Evolutionary conservation across 2,113 vertebrate genomes (phyloP).

Genomic region (Tenebrosternarchus preto): DNA sequence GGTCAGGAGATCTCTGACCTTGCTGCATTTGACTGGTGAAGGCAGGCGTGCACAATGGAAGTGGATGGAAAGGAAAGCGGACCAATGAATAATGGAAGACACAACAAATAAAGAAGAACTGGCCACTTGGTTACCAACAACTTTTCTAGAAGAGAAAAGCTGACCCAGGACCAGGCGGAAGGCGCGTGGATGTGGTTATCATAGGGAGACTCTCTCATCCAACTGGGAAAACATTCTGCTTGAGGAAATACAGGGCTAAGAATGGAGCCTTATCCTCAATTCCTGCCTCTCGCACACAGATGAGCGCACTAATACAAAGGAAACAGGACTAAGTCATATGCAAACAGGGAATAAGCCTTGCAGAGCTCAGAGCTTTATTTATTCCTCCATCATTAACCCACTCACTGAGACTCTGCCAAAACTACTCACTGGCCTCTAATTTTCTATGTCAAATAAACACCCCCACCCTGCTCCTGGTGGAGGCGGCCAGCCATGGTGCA

Average conservation of each 20-base stretch:
- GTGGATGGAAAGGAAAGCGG: too few relatives aligned
- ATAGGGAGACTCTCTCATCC: background rate
- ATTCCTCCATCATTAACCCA: conserved; percentile 1
- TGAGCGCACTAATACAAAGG: conserved; percentile 15
- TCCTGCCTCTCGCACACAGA: conserved; percentile 6
- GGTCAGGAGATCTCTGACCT: conserved; percentile 35
- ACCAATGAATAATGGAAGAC: background rate
- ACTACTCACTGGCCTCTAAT: conserved; percentile 10
- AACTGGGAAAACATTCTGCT: background rate
- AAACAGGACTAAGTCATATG: background rate
- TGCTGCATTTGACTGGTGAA: conserved; percentile 1
- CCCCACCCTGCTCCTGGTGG: background rate
- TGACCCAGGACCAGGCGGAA: background rate
- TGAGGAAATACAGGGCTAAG: background rate
- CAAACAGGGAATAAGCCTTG: conserved; percentile 16
- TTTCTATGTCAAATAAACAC: conserved; percentile 17
- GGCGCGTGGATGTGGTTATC: background rate
- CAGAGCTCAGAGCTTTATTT: background rate
- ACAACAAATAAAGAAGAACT: conserved; percentile 6
- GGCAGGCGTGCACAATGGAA: background rate
- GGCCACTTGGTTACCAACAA: background rate
- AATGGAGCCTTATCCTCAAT: background rate
- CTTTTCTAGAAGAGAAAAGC: background rate
- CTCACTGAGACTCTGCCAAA: background rate
- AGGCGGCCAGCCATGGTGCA: conserved; percentile 12